phyloP scores from a whole-genome alignment of 2,888 invertebrate species.

The Epinotia ramella region DNA sequence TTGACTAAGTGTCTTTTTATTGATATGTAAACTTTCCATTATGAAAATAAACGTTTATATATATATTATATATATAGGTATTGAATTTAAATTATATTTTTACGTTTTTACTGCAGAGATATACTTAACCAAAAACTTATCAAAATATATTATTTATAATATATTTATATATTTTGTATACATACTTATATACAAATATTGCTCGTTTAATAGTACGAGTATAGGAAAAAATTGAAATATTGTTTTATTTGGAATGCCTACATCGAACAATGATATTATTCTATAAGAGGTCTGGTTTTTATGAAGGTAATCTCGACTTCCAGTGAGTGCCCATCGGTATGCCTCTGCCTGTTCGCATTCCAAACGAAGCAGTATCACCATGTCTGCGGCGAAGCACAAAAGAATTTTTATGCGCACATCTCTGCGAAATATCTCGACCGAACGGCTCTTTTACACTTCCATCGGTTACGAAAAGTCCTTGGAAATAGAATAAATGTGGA shows the following conservation, averaged over 20 bases:
- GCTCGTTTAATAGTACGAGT: no score
- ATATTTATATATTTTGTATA: no score
- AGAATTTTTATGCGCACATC: constrained; percentile 65
- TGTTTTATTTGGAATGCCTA: background rate
- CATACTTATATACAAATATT: no score
- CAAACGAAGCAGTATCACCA: constrained; percentile 67
- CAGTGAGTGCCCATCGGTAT: constrained; percentile 47
- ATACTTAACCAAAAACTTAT: no score
- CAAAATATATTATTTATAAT: no score
- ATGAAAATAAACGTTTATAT: no score
- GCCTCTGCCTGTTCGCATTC: constrained; percentile 56
- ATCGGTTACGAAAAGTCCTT: constrained; percentile 25
- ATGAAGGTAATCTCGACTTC: constrained; percentile 39
- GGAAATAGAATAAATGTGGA: constrained; percentile 34
- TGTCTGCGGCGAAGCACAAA: constrained; percentile 65
- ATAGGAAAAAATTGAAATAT: background rate
- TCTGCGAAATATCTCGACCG: constrained; percentile 65
- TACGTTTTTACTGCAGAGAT: no score
- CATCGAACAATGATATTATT: constrained; percentile 31
- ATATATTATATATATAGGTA: no score
- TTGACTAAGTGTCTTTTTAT: no score
- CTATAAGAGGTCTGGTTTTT: constrained; percentile 33
- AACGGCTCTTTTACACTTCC: constrained; percentile 44
- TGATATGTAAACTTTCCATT: no score
- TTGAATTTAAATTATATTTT: no score